Base-by-base conservation (phyloP, 2,888 invertebrate species). In the Epistrophe grossulariae region DNA sequence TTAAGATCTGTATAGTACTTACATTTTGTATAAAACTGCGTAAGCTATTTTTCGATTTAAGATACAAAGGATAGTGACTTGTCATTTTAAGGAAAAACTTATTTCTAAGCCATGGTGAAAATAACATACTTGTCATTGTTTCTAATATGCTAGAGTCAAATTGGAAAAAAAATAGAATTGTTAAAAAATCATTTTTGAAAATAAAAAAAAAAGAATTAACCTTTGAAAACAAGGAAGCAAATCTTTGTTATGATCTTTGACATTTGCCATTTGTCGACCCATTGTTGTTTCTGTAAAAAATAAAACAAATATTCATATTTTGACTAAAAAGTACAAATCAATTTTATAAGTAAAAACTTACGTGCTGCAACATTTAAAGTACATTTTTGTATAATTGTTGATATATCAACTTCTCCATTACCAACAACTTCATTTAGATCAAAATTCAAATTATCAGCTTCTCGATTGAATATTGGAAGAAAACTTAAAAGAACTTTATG, bases 401-500 rank as follows among this genome's bases (percentile, higher is more conserved):
- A 89, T 10, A 92, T 70, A 72, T 92, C 89, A 9, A 89, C 80
- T 81, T 90, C 90, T 1, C 89, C 90, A 7, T 76, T 62, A 1
- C 72, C 84, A 11, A 89, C 77, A 45, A 90, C 17, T 2, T 66
- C n/a, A 0, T 90, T 88, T 0, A 92, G 48, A 0, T 83, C 70
- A 50, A 88, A 82, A 0, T 91, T 24, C 0, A 92, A 76, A 9
- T 59, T 82, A 60, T 89, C 83, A 0, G 90, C 89, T 70, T 91
- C 91, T 4, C 83, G 66, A 76, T 92, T 92, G 28, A 92, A 92
- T 52, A 89, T 89, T 11, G 92, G 91, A 15, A 92, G 59, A 84
- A 91, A 92, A 70, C 90, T 91, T 0, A 91, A 84, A 24, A 92
- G 78, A 9, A 92, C 90, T 57, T 91, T 91, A 55, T 92, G 90